phyloP scores from a whole-genome alignment of 2,113 vertebrate species.

The Elgaria multicarinata region DNA sequence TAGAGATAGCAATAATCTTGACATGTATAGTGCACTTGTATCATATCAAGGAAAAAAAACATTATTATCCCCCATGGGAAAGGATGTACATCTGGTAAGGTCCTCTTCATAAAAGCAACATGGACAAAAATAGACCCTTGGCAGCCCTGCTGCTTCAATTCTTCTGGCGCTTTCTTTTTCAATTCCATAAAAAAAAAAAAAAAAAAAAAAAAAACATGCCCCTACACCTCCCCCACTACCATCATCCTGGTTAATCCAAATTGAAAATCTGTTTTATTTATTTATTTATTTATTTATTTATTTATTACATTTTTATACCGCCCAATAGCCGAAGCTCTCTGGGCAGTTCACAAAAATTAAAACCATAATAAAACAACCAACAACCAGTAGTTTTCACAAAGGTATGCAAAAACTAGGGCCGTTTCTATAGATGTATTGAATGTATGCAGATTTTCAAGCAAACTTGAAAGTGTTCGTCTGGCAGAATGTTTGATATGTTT shows the following conservation, averaged over 20 bases:
- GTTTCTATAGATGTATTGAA: neutral
- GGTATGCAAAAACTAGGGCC: conserved; percentile 31
- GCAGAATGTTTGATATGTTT: neutral
- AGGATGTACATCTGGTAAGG: neutral
- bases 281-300: no score
- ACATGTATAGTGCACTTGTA: no score
- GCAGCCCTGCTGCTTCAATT: neutral
- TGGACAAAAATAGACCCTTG: neutral
- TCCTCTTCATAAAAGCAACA: neutral
- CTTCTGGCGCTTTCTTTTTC: neutral
- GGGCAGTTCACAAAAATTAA: no score
- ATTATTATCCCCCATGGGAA: neutral
- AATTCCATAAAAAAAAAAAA: neutral
- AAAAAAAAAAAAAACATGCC: neutral
- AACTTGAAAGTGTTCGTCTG: neutral
- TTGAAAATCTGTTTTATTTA: conserved; percentile 36
- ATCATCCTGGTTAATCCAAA: neutral
- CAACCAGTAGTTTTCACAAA: no score
- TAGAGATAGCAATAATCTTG: neutral
- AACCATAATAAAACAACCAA: no score
- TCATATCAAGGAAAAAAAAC: neutral
- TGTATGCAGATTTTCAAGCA: neutral
- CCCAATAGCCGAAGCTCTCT: no score
- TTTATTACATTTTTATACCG: no score
- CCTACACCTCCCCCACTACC: no score